Evolutionary conservation across 2,888 invertebrate genomes (phyloP).

Genomic region (Perizoma flavofasciatum): DNA sequence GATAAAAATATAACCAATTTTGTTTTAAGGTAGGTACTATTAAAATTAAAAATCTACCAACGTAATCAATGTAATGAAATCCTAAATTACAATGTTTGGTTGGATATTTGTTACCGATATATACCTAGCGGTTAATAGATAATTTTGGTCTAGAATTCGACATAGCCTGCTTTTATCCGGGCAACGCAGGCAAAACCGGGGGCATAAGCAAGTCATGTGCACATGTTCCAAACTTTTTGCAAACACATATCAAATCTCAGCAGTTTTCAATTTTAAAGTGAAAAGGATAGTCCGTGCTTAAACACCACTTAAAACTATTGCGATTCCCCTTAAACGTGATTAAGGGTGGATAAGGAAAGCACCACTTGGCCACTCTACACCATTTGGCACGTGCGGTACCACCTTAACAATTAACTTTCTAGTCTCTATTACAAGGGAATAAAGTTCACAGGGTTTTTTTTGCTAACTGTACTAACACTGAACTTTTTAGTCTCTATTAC

Average conservation of each 20-base stretch:
- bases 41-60: too few relatives aligned
- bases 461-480: background rate
- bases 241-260: constrained; percentile 4
- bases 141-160: too few relatives aligned
- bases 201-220: too few relatives aligned
- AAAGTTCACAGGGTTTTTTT: constrained; percentile 7
- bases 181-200: too few relatives aligned
- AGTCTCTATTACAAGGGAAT: constrained; percentile 6
- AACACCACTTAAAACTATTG: constrained; percentile 16
- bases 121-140: too few relatives aligned
- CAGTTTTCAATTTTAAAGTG: constrained; percentile 3
- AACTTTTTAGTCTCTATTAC: too few relatives aligned
- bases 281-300: constrained; percentile 11
- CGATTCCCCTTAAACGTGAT: constrained; percentile 47
- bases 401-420: background rate
- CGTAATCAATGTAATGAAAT: too few relatives aligned
- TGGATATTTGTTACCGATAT: too few relatives aligned
- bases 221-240: constrained; percentile 1
- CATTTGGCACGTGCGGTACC: constrained; percentile 44
- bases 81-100: too few relatives aligned
- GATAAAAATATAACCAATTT: too few relatives aligned
- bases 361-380: constrained; percentile 51
- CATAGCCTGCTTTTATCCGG: too few relatives aligned
- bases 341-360: constrained; percentile 57
- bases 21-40: too few relatives aligned